Percentiles rank a stretch among this genome's conserved stretches.
phyloP scores from a whole-genome alignment of 2,888 invertebrate species.

The Nemotelus nigrinus region DNA sequence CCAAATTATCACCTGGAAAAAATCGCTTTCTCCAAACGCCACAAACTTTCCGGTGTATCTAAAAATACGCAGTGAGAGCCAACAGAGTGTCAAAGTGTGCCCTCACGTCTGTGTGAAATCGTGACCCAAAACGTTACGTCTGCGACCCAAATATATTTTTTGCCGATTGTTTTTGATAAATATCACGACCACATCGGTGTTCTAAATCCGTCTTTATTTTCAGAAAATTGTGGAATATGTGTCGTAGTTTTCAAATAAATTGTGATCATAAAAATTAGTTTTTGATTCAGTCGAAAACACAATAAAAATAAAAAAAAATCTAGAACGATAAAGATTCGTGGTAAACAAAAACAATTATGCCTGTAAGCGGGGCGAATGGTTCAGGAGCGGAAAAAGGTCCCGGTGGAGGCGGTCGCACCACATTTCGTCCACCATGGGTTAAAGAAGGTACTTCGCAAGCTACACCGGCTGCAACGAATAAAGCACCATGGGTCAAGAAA shows the following conservation, averaged over 20 bases:
- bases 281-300: neutral
- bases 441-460: slow-evolving; percentile 66
- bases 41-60: slow-evolving; percentile 6
- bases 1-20: slow-evolving; percentile 1
- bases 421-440: slow-evolving; percentile 77
- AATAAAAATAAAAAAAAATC: slow-evolving; percentile 10
- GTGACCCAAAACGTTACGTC: slow-evolving; percentile 1
- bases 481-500: slow-evolving; percentile 68
- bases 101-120: neutral
- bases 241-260: neutral
- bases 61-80: slow-evolving; percentile 21
- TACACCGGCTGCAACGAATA: slow-evolving; percentile 61
- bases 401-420: slow-evolving; percentile 67
- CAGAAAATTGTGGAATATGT: slow-evolving; percentile 9
- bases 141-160: slow-evolving; percentile 44
- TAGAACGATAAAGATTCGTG: neutral
- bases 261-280: neutral
- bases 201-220: too few relatives aligned
- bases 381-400: slow-evolving; percentile 53
- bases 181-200: neutral
- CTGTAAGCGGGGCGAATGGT: slow-evolving; percentile 58
- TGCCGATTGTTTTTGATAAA: slow-evolving; percentile 22
- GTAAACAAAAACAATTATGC: slow-evolving; percentile 55
- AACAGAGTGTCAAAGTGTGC: slow-evolving; percentile 12
- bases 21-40: neutral